phyloP scores from a whole-genome alignment of 1,140 invertebrate species.

The Ceratosolen solmsi region DNA sequence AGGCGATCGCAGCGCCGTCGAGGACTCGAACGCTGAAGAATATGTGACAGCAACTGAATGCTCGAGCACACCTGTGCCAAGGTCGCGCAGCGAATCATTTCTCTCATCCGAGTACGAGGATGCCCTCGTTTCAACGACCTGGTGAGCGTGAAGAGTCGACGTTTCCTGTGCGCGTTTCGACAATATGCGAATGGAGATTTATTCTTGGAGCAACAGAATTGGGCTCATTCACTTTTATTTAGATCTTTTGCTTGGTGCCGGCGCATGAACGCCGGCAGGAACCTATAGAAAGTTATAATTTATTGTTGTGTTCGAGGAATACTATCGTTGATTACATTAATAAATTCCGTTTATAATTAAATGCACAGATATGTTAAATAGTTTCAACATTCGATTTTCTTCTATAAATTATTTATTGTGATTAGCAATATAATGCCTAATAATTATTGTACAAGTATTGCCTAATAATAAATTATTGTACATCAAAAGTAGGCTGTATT shows the following conservation, averaged over 20 bases:
- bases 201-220: conserved; percentile 31
- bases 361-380: too few species aligned
- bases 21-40: conserved; percentile 78
- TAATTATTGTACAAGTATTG: too few species aligned
- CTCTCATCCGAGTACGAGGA: conserved; percentile 79
- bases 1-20: conserved; percentile 64
- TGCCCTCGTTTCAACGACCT: conserved; percentile 50
- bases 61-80: conserved; percentile 75
- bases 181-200: conserved; percentile 40
- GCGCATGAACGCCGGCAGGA: background rate
- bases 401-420: too few species aligned
- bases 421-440: too few species aligned
- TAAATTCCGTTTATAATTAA: too few species aligned
- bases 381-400: too few species aligned
- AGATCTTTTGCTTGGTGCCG: conserved; percentile 13
- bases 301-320: too few species aligned
- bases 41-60: conserved; percentile 82
- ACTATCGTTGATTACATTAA: too few species aligned
- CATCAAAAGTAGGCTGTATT: too few species aligned
- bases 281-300: too few species aligned
- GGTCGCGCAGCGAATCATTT: conserved; percentile 79
- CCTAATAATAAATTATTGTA: too few species aligned
- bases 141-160: background rate
- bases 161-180: background rate
- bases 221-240: conserved; percentile 46